These are phyloP conservation scores for Pantala flavescens DNA, from an alignment of 1,140 invertebrate species.

Conservation along the genomic window DNA sequence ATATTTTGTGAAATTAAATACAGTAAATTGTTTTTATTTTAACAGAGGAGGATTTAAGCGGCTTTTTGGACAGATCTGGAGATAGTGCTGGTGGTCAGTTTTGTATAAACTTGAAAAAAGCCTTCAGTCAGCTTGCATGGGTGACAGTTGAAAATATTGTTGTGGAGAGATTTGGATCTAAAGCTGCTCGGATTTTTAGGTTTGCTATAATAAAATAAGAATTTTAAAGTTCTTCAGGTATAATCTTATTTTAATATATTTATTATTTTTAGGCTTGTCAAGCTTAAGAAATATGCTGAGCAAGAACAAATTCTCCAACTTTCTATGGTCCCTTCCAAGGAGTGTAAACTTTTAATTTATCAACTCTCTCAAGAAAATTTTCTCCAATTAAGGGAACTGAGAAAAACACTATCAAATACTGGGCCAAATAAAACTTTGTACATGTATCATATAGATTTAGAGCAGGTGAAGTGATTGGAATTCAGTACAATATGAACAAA, in stretches of 20 bases:
- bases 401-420: slow-evolving; percentile 44
- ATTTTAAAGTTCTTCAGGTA: slow-evolving; percentile 13
- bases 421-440: slow-evolving; percentile 58
- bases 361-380: slow-evolving; percentile 72
- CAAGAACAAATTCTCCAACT: slow-evolving; percentile 79
- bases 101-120: slow-evolving; percentile 51
- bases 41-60: slow-evolving; percentile 58
- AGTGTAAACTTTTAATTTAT: slow-evolving; percentile 74
- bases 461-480: slow-evolving; percentile 30
- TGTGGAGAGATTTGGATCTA: slow-evolving; percentile 70
- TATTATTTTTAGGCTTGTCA: slow-evolving; percentile 50
- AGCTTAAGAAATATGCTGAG: slow-evolving; percentile 66
- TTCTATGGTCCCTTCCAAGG: slow-evolving; percentile 80
- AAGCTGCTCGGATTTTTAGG: slow-evolving; percentile 75
- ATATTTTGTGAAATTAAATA: too few relatives aligned
- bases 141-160: slow-evolving; percentile 63
- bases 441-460: slow-evolving; percentile 59
- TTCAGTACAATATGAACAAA: background rate
- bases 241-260: slow-evolving; percentile 17
- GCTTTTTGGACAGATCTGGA: slow-evolving; percentile 58
- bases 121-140: slow-evolving; percentile 53
- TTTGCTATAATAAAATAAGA: slow-evolving; percentile 25
- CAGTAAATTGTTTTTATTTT: too few relatives aligned
- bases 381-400: slow-evolving; percentile 58
- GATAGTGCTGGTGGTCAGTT: slow-evolving; percentile 71